Evolutionary conservation across 2,888 invertebrate genomes (phyloP).

Genomic region (Euzophera pinguis): DNA sequence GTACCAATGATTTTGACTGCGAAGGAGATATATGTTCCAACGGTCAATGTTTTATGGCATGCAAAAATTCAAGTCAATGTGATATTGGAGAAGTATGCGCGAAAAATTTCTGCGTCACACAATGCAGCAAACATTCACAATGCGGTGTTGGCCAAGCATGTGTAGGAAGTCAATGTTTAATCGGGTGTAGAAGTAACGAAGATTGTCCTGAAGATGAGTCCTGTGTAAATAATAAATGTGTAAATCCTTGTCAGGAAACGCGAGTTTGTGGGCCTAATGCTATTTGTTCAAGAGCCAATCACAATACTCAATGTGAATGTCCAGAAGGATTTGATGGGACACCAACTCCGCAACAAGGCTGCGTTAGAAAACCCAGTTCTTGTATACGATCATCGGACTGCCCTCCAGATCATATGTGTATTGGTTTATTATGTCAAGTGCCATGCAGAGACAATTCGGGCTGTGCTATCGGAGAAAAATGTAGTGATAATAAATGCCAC

Average conservation of each 20-base stretch:
- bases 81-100: constrained; percentile 88
- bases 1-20: constrained; percentile 87
- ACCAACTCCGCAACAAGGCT: constrained; percentile 93
- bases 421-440: constrained; percentile 87
- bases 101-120: constrained; percentile 87
- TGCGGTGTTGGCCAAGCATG: constrained; percentile 91
- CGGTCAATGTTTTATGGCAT: constrained; percentile 91
- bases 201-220: constrained; percentile 88
- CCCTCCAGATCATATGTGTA: constrained; percentile 87
- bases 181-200: constrained; percentile 91
- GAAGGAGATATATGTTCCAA: constrained; percentile 88
- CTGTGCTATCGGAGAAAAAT: constrained; percentile 92
- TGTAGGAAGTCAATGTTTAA: constrained; percentile 86
- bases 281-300: constrained; percentile 86
- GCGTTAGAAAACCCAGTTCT: constrained; percentile 87
- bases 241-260: constrained; percentile 88
- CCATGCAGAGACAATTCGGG: constrained; percentile 86
- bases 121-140: constrained; percentile 89
- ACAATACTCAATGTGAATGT: constrained; percentile 88
- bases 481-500: constrained; percentile 87
- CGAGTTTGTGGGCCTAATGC: constrained; percentile 92
- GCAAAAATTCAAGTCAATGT: constrained; percentile 88
- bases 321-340: constrained; percentile 92
- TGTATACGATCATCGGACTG: constrained; percentile 87
- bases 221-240: constrained; percentile 91